Conservation (phyloP, 2,888 invertebrate genomes). For the Drosophila multiciliata region DNA sequence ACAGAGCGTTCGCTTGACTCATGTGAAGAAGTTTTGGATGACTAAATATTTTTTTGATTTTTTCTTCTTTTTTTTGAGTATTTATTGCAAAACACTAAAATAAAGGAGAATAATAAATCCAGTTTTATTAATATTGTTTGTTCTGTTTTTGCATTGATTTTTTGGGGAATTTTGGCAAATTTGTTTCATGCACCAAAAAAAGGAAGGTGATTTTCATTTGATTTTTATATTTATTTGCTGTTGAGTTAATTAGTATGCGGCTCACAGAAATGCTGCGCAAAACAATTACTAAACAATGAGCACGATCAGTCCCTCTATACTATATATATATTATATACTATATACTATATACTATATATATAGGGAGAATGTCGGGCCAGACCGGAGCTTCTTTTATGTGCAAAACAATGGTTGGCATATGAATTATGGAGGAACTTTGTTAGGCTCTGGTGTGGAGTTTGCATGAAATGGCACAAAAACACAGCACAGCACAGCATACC, state of each 20-base stretch:
- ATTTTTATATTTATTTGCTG: conserved; percentile 48
- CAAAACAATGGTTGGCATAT: conserved; percentile 71
- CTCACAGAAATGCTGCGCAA: conserved; percentile 68
- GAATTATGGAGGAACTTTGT: conserved; percentile 63
- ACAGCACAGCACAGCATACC: conserved; percentile 17
- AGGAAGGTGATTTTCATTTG: conserved; percentile 54
- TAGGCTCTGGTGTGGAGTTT: conserved; percentile 49
- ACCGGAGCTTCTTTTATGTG: conserved; percentile 66
- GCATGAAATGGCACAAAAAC: conserved; percentile 55
- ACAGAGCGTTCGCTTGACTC: conserved; percentile 36
- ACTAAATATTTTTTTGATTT: background rate
- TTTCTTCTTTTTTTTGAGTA: conserved; percentile 9
- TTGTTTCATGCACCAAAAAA: conserved; percentile 27
- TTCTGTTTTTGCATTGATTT: conserved; percentile 37
- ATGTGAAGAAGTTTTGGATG: conserved; percentile 18
- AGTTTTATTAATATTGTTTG: conserved; percentile 41
- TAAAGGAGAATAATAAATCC: conserved; percentile 57
- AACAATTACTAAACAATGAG: conserved; percentile 70
- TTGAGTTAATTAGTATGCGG: conserved; percentile 61
- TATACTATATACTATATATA: conserved; percentile 5
- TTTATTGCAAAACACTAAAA: conserved; percentile 13
- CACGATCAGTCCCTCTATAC: conserved; percentile 64
- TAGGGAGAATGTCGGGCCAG: conserved; percentile 24
- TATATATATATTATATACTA: conserved; percentile 4
- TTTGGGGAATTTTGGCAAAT: conserved; percentile 48